A percentile compares a stretch with the other conserved stretches of the same genome.
phyloP scores from a whole-genome alignment of 2,113 vertebrate species.

The Datnioides undecimradiatus region DNA sequence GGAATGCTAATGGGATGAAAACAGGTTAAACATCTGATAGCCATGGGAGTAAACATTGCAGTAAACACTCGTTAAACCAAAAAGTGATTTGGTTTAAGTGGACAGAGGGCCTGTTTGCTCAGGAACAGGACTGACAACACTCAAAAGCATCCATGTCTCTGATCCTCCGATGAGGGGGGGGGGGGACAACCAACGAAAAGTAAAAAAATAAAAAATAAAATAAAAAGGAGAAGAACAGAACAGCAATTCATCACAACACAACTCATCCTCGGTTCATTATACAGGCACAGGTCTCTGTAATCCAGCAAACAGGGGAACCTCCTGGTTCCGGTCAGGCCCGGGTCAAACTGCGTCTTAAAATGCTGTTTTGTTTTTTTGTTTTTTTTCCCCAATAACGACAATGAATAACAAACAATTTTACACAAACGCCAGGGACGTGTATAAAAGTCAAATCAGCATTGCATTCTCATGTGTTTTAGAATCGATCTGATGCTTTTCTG shows the following conservation, averaged over 20 bases:
- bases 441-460: background rate
- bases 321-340: slow-evolving; percentile 28
- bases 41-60: slow-evolving; percentile 58
- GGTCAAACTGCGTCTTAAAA: slow-evolving; percentile 44
- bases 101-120: slow-evolving; percentile 51
- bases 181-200: slow-evolving; percentile 49
- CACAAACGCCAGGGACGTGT: slow-evolving; percentile 8
- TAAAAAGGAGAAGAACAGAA: slow-evolving; percentile 18
- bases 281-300: slow-evolving; percentile 77
- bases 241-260: slow-evolving; percentile 58
- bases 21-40: slow-evolving; percentile 43
- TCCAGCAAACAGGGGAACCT: slow-evolving; percentile 55
- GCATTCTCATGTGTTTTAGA: slow-evolving; percentile 11
- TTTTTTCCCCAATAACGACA: slow-evolving; percentile 31
- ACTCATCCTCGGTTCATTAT: slow-evolving; percentile 67
- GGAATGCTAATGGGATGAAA: slow-evolving; percentile 76
- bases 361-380: slow-evolving; percentile 40
- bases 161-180: slow-evolving; percentile 59
- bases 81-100: slow-evolving; percentile 33
- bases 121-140: slow-evolving; percentile 56
- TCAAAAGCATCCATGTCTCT: slow-evolving; percentile 74
- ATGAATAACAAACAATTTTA: slow-evolving; percentile 3
- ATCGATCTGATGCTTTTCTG: background rate
- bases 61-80: slow-evolving; percentile 53
- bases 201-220: slow-evolving; percentile 1